phyloP scores from a whole-genome alignment of 2,113 vertebrate genomes.

The Pholis gunnellus region DNA sequence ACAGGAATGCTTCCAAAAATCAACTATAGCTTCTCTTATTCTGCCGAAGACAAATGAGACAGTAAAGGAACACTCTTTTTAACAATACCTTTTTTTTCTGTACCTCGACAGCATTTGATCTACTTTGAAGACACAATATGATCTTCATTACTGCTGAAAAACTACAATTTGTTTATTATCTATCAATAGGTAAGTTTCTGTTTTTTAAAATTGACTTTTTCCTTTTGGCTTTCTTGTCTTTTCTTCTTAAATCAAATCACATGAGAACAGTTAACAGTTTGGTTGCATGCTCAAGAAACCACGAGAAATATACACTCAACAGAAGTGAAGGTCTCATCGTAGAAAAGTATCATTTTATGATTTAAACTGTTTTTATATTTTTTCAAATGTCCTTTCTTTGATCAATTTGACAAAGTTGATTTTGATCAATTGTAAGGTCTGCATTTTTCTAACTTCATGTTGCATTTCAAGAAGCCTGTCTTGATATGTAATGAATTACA shows the following conservation, averaged over 20 bases:
- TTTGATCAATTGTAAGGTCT: neutral
- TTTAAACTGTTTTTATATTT: too few species aligned
- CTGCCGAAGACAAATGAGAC: neutral
- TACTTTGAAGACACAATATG: conserved; percentile 49
- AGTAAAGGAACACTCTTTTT: neutral
- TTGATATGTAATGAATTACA: neutral
- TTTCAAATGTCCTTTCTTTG: neutral
- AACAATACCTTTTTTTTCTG: neutral
- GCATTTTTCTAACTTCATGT: neutral
- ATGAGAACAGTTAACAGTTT: neutral
- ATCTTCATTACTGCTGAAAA: conserved; percentile 30
- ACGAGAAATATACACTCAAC: neutral
- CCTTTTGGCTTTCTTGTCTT: neutral
- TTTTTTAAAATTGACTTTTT: neutral
- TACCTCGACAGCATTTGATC: conserved; percentile 29
- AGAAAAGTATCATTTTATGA: too few species aligned
- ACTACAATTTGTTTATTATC: conserved; percentile 31
- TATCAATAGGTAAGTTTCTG: conserved; percentile 63
- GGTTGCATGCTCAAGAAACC: neutral
- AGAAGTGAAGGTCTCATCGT: neutral
- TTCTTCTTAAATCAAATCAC: too few species aligned
- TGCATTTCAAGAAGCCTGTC: neutral
- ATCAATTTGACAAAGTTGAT: neutral
- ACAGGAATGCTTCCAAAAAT: neutral
- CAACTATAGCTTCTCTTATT: neutral